These are phyloP conservation scores for Miniopterus natalensis DNA, from an alignment of 2,113 vertebrate genomes.

Conservation along the genomic window DNA sequence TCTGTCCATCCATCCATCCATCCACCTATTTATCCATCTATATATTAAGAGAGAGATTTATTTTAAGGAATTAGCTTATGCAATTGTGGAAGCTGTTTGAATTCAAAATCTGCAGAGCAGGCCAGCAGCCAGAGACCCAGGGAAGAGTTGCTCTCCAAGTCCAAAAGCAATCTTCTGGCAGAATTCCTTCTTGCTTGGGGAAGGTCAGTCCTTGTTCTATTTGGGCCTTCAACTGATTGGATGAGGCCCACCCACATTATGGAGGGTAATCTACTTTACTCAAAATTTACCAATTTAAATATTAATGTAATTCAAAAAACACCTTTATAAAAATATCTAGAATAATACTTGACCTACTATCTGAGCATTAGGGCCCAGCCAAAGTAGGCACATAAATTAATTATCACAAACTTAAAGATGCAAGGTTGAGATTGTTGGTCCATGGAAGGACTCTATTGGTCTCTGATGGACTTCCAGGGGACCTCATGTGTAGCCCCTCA, in stretches of 20 bases:
- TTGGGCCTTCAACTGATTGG: not conserved
- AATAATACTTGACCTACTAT: not conserved
- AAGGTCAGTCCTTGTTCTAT: not conserved
- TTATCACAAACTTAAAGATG: not conserved
- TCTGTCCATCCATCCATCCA: not conserved
- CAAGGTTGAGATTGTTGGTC: not conserved
- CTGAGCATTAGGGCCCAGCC: not conserved
- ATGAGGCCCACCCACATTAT: not conserved
- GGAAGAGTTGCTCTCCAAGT: not conserved
- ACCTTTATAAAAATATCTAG: not conserved
- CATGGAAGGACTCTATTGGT: not conserved
- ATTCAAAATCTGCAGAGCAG: not conserved
- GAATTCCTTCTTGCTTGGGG: not conserved
- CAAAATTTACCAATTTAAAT: not conserved
- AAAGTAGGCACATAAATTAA: not conserved
- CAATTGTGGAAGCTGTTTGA: not conserved
- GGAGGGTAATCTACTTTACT: not conserved
- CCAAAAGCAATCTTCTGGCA: not conserved
- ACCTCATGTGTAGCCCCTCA: not conserved
- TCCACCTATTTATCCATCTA: not conserved
- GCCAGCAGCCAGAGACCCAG: not conserved
- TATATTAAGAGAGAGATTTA: not conserved
- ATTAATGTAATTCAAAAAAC: not conserved
- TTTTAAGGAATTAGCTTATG: constrained; percentile 20
- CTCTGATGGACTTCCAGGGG: not conserved